Evolutionary conservation across 1,140 invertebrate genomes (phyloP), one percentile per base, ranked within the genome.

Genomic region (Ruditapes philippinarum): DNA sequence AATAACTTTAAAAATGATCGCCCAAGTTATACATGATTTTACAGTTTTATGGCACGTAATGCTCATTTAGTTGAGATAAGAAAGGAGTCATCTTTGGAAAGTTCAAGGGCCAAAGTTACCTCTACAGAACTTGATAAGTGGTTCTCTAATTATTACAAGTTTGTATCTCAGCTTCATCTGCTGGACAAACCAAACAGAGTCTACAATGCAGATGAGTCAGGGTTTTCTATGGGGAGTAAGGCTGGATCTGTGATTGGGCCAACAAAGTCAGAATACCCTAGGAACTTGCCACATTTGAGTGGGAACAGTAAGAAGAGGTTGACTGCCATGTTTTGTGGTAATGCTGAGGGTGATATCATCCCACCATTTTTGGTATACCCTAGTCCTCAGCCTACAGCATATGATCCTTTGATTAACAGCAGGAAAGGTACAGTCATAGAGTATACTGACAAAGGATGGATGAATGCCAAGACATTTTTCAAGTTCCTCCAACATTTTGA

Each of bases 151-250:
- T 85, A 73, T 54, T 74, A 74, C 33, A 42, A 86, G 28, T 89
- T 91, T 84, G 14, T 89, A 2, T 51, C 51, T n/a, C 36, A 76
- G 0, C 45, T 82, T 40, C 49, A 82, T 68, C 22, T 91, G 28
- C 19, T 91, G 0, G 79, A 89, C 42, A 89, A 85, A 60, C 90
- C 90, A 5, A 17, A 54, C 28, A 76, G 83, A 33, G 79, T 91
- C 7, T 91, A 84, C 62, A 91, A 91, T 78, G 88, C 83, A 19
- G 90, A 91, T 86, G 90, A 91, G 60, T 81, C 83, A 2, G 90
- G 83, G 4, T 91, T 91, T 80, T 70, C 42, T 45, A 89, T 83
- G 65, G 90, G 79, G 4, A 87, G 88, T 62, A 79, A 68, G 19
- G 54, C 12, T 25, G 68, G 2, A 80, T n/a, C 17, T 76, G 81